Evolutionary conservation across 2,888 invertebrate species (phyloP), one percentile per base, ranked within the genome.

Genomic region (Agrochola litura): DNA sequence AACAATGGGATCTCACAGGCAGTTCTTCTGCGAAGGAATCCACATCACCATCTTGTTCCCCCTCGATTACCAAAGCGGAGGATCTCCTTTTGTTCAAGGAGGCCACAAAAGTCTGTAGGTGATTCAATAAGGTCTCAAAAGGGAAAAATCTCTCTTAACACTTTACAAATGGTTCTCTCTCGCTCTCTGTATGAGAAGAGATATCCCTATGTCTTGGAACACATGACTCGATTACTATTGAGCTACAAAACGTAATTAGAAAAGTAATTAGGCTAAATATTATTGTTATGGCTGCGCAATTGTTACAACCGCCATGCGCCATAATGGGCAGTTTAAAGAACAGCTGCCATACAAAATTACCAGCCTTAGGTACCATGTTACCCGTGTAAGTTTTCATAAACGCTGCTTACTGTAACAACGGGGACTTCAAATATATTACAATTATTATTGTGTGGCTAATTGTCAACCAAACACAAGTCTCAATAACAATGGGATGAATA

Each of bases 401-500:
- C 58, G 49, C 64, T 65, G 73, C 61, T 73, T 78, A 84, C 67
- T 54, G 68, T 71, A 16, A 78, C 77, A 78, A 64, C 75, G 30
- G 8, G 30, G 14, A 46, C 75, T 61, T 82, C 69, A 65, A 82
- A 77, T 77, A 77, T 71, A 81, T 80, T 88, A 82, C 76, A 80
- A 81, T 89, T 88, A 83, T 88, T 84, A 88, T 84, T 73, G 88
- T 88, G 82, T 82, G 87, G 86, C 87, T 86, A 88, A 90, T 86
- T 86, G 72, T 72, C 82, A 84, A 85, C 78, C 87, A 90, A 89
- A 90, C 90, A 89, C 77, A 79, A 67, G 63, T 65, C 75, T 69
- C 72, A 76, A 72, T 83, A 86, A 91, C 90, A 91, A 91, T 91
- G 88, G 88, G 75, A 83, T 89, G 86, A 89, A 90, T 90, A 85